These are phyloP conservation scores for Aleiodes sp. DNA, from an alignment of 1,140 invertebrate species.

Conservation along the genomic window DNA sequence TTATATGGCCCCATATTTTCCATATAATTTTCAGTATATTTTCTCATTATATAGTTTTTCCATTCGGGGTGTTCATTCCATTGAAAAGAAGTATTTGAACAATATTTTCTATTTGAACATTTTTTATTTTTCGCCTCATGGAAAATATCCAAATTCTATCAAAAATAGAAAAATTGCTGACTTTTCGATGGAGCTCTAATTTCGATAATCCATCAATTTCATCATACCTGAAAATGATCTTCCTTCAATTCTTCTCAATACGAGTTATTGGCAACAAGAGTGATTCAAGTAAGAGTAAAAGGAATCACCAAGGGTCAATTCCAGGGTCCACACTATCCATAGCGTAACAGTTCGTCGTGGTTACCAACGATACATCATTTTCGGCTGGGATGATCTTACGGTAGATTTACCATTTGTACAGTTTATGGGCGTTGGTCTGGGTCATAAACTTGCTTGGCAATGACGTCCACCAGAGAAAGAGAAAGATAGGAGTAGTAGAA, in stretches of 20 bases:
- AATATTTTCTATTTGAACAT: no score
- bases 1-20: no score
- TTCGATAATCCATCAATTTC: no score
- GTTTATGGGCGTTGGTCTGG: slow-evolving; percentile 65
- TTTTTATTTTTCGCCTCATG: no score
- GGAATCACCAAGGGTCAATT: neutral
- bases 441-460: slow-evolving; percentile 67
- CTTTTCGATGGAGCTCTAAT: no score
- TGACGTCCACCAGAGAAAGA: slow-evolving; percentile 49
- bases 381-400: slow-evolving; percentile 67
- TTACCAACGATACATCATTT: slow-evolving; percentile 66
- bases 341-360: slow-evolving; percentile 12
- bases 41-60: no score
- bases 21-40: no score
- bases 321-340: neutral
- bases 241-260: neutral
- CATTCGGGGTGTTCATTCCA: no score
- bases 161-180: no score
- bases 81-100: no score
- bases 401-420: slow-evolving; percentile 67
- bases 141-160: no score
- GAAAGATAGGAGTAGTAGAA: neutral
- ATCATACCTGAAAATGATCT: neutral
- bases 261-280: neutral
- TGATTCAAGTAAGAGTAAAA: neutral